Conservation (phyloP, 2,888 invertebrate species). For the Chaitophorus viminalis region DNA sequence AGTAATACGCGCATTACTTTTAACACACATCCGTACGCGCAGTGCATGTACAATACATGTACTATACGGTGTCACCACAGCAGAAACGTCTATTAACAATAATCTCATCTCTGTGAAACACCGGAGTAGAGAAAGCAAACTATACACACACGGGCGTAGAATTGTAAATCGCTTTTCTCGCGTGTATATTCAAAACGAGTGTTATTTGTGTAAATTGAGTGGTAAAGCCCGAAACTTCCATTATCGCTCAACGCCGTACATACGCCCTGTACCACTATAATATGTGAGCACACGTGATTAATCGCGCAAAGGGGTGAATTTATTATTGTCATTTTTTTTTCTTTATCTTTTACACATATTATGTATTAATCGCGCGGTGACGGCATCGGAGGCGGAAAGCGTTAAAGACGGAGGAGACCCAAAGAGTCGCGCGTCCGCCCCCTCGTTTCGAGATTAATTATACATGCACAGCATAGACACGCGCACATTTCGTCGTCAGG, state of each 20-base stretch:
- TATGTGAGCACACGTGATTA: conserved; percentile 31
- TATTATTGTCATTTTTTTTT: conserved; percentile 6
- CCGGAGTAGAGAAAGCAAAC: not conserved
- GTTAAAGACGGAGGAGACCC: conserved; percentile 2
- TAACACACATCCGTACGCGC: too few species aligned
- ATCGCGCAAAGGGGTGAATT: conserved; percentile 37
- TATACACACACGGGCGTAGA: not conserved
- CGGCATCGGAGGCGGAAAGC: not conserved
- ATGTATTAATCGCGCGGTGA: conserved; percentile 20
- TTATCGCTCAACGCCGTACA: not conserved
- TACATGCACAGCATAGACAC: not conserved
- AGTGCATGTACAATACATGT: too few species aligned
- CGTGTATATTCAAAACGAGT: conserved; percentile 5
- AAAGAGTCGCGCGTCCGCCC: conserved; percentile 25
- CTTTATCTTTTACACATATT: conserved; percentile 25
- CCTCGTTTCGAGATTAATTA: conserved; percentile 39
- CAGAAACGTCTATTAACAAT: not conserved
- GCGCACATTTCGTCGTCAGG: not conserved
- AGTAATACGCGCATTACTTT: not conserved
- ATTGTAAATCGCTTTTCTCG: conserved; percentile 42
- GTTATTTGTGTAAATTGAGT: conserved; percentile 40
- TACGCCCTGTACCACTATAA: too few species aligned
- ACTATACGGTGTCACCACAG: not conserved
- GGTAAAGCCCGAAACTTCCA: conserved; percentile 41
- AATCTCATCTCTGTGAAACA: not conserved